A percentile compares a stretch with the other conserved stretches of the same genome.
These are phyloP conservation scores for Gisinianus flammeolus DNA, from an alignment of 2,888 invertebrate species.

Conservation along the genomic window DNA sequence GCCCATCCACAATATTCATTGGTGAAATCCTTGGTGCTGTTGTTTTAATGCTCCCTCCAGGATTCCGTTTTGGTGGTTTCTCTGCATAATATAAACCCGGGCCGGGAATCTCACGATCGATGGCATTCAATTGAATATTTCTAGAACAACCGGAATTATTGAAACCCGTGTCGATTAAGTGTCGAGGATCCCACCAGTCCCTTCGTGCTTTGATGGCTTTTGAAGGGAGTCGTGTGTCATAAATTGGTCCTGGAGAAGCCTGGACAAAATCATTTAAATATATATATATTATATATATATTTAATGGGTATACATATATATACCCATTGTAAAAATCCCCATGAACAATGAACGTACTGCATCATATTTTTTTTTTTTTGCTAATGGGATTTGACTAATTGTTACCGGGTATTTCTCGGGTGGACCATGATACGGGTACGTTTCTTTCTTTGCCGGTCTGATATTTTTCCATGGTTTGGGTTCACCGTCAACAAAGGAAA, in stretches of 20 bases:
- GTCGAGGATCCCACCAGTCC: slow-evolving; percentile 51
- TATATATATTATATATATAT: not conserved
- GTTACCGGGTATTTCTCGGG: slow-evolving; percentile 37
- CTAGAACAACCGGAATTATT: slow-evolving; percentile 51
- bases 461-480: slow-evolving; percentile 48
- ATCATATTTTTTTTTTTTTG: too few species aligned
- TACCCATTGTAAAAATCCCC: too few species aligned
- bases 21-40: slow-evolving; percentile 35
- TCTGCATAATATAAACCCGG: slow-evolving; percentile 45
- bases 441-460: slow-evolving; percentile 43
- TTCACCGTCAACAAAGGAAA: not conserved
- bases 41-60: slow-evolving; percentile 20
- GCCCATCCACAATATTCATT: slow-evolving; percentile 28
- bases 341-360: too few species aligned
- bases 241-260: slow-evolving; percentile 54
- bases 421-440: slow-evolving; percentile 47
- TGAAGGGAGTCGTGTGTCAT: slow-evolving; percentile 47
- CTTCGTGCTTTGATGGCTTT: slow-evolving; percentile 45
- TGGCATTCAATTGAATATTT: slow-evolving; percentile 26
- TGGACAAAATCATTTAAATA: slow-evolving; percentile 1
- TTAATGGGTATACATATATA: slow-evolving; percentile 7
- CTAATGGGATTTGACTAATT: not conserved
- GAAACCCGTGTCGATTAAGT: slow-evolving; percentile 41
- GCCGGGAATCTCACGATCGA: slow-evolving; percentile 49
- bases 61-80: slow-evolving; percentile 17